Conservation (phyloP, 2,797 vertebrate genomes). For the Adrianichthys oophorus region DNA sequence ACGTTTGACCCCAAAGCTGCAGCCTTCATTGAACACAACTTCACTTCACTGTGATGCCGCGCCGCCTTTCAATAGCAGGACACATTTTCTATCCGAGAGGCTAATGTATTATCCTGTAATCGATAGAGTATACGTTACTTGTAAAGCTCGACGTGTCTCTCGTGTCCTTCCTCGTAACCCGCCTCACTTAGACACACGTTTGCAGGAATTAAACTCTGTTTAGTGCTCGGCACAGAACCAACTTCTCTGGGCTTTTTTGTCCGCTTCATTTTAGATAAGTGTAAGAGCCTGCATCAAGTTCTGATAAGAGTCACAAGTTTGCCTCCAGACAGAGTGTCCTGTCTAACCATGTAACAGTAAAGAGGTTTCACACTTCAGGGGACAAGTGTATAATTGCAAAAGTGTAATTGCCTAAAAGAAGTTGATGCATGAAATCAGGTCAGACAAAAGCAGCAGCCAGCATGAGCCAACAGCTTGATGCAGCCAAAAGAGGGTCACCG, state of each 20-base stretch:
- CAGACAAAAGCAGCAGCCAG: slow-evolving; percentile 5
- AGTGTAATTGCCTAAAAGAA: slow-evolving; percentile 5
- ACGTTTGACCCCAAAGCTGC: slow-evolving; percentile 30
- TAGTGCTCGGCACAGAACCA: slow-evolving; percentile 30
- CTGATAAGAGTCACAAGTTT: slow-evolving; percentile 37
- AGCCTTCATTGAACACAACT: slow-evolving; percentile 51
- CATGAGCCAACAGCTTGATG: slow-evolving; percentile 2
- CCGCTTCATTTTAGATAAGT: slow-evolving; percentile 28
- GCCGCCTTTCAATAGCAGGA: slow-evolving; percentile 53
- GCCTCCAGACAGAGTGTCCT: slow-evolving; percentile 19
- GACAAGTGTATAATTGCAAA: slow-evolving; percentile 9
- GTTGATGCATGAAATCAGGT: slow-evolving; percentile 4
- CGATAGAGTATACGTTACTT: slow-evolving; percentile 47
- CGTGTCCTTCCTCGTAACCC: slow-evolving; percentile 49
- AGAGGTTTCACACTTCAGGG: slow-evolving; percentile 1
- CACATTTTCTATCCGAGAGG: slow-evolving; percentile 68
- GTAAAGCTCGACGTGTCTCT: slow-evolving; percentile 43
- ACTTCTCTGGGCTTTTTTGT: slow-evolving; percentile 19
- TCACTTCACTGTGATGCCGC: slow-evolving; percentile 43
- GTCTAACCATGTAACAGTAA: slow-evolving; percentile 13
- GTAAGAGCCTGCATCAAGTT: slow-evolving; percentile 16
- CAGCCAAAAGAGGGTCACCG: slow-evolving; percentile 8
- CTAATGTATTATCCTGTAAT: slow-evolving; percentile 57
- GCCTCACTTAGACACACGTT: slow-evolving; percentile 52
- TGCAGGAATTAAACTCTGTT: slow-evolving; percentile 57